These are phyloP conservation scores for Lasioglossum zephyrum DNA, from an alignment of 2,888 invertebrate genomes.

Conservation along the genomic window DNA sequence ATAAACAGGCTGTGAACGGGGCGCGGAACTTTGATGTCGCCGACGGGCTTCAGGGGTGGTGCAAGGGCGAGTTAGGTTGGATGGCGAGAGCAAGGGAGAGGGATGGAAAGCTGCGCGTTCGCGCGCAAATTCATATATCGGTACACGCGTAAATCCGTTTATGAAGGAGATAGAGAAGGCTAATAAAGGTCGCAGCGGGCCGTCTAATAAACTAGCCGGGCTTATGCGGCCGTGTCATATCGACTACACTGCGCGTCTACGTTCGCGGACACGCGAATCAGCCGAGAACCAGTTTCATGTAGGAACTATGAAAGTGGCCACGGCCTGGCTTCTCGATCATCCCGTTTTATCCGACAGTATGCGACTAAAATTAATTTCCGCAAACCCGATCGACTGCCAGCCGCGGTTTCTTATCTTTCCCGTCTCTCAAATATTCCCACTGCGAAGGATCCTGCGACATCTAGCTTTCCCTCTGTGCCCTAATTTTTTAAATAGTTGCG, in stretches of 20 bases:
- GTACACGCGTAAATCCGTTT: slow-evolving; percentile 56
- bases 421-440: background rate
- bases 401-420: background rate
- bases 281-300: background rate
- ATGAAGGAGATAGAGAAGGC: slow-evolving; percentile 66
- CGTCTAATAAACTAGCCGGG: slow-evolving; percentile 79
- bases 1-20: slow-evolving; percentile 36
- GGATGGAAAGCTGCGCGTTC: background rate
- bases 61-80: background rate
- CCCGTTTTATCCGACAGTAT: background rate
- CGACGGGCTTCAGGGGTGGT: background rate
- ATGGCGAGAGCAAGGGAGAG: background rate
- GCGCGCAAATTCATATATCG: slow-evolving; percentile 27
- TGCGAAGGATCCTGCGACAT: background rate
- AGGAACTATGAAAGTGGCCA: background rate
- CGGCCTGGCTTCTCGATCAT: background rate
- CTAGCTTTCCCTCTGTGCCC: background rate
- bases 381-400: background rate
- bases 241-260: background rate
- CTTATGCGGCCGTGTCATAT: slow-evolving; percentile 57
- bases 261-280: slow-evolving; percentile 8
- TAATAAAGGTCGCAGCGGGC: slow-evolving; percentile 81
- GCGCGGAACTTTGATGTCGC: slow-evolving; percentile 1
- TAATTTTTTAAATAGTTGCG: background rate
- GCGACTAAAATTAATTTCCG: background rate